Conservation (phyloP, 2,113 vertebrate genomes). For the Potamarius usumacintae region DNA sequence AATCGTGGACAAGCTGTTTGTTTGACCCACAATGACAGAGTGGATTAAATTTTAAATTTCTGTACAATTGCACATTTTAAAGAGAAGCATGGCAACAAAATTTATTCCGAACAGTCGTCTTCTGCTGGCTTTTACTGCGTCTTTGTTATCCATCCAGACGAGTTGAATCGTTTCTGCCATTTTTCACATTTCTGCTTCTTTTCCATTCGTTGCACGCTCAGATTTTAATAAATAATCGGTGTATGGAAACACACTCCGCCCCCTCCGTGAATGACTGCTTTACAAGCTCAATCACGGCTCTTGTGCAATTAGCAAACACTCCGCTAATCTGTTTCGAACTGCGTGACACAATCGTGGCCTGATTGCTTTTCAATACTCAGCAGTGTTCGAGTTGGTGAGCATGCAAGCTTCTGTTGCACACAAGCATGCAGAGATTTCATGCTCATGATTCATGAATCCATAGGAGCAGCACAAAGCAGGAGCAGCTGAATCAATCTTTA, state of each 20-base stretch:
- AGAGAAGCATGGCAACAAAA: not conserved
- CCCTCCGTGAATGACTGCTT: not conserved
- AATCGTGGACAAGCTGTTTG: not conserved
- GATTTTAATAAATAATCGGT: not conserved
- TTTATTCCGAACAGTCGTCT: not conserved
- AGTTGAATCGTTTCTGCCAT: not conserved
- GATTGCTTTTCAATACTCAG: conserved; percentile 1
- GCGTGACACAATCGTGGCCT: conserved; percentile 17
- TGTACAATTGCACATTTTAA: not conserved
- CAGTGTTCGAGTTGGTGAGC: not conserved
- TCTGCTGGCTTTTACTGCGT: not conserved
- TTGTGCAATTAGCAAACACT: conserved; percentile 8
- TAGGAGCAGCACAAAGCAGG: not conserved
- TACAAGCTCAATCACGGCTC: conserved; percentile 19
- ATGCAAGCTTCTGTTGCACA: not conserved
- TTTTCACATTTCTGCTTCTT: not conserved
- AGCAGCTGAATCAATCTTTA: not conserved
- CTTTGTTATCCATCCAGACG: not conserved
- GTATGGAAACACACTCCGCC: not conserved
- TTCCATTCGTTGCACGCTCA: not conserved
- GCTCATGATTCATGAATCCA: not conserved
- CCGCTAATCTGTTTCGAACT: conserved; percentile 15
- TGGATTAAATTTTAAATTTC: not conserved
- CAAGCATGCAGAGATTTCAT: not conserved
- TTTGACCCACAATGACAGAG: not conserved